Conservation (phyloP, 2,113 vertebrate species). For the Verasper variegatus region DNA sequence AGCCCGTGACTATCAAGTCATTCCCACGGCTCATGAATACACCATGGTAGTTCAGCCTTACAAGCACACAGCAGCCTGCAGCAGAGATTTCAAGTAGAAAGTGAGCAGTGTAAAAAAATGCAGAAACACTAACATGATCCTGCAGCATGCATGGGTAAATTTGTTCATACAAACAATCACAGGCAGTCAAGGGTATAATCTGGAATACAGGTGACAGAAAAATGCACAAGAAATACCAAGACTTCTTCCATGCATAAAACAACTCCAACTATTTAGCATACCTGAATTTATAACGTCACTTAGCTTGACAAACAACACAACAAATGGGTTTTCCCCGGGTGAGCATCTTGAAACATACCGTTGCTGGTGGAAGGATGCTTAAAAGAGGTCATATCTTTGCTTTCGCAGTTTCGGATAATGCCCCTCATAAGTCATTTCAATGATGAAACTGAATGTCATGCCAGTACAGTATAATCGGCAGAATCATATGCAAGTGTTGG, state of each 20-base stretch:
- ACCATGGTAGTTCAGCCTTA: slow-evolving; percentile 18
- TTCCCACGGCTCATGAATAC: slow-evolving; percentile 25
- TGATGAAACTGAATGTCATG: slow-evolving; percentile 13
- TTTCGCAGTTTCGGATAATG: slow-evolving; percentile 4
- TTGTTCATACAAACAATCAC: slow-evolving; percentile 22
- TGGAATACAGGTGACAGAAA: not conserved
- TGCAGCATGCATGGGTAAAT: slow-evolving; percentile 19
- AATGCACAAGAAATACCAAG: not conserved
- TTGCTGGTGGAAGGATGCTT: not conserved
- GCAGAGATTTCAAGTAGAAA: slow-evolving; percentile 38
- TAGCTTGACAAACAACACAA: not conserved
- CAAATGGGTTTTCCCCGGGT: not conserved
- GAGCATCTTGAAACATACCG: not conserved
- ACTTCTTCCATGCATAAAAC: not conserved
- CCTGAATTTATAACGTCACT: not conserved
- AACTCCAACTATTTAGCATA: not conserved
- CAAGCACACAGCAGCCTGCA: slow-evolving; percentile 31
- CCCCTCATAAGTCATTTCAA: slow-evolving; percentile 8
- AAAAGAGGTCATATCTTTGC: not conserved
- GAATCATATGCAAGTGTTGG: slow-evolving; percentile 37
- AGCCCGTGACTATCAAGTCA: slow-evolving; percentile 28
- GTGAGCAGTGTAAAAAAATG: slow-evolving; percentile 16
- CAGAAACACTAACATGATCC: slow-evolving; percentile 8
- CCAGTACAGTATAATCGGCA: slow-evolving; percentile 14
- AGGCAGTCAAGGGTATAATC: not conserved